Conservation (phyloP, 1,140 invertebrate species). For the Drosophila eugracilis region DNA sequence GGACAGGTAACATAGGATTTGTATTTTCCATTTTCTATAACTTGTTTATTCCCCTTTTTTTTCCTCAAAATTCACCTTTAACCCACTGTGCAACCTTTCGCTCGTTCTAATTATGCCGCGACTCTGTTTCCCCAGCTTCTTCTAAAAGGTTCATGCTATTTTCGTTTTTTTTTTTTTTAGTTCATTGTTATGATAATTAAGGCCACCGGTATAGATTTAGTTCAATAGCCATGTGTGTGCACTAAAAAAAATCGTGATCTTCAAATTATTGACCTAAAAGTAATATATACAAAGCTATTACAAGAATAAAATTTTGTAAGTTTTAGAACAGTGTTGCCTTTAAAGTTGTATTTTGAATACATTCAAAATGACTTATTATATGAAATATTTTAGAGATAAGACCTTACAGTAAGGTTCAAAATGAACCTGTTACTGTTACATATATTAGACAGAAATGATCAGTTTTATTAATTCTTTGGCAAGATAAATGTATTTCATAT, state of each 20-base stretch:
- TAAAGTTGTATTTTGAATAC: no score
- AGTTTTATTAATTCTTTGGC: no score
- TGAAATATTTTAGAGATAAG: no score
- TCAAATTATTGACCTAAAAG: background rate
- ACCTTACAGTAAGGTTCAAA: no score
- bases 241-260: background rate
- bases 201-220: constrained; percentile 73
- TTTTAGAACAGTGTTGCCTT: no score
- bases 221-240: constrained; percentile 55
- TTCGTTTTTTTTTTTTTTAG: constrained; percentile 40
- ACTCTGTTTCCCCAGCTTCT: constrained; percentile 57
- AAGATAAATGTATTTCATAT: no score
- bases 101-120: constrained; percentile 70
- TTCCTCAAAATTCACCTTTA: constrained; percentile 19
- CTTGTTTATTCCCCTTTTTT: constrained; percentile 11
- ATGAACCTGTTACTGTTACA: no score
- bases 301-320: no score
- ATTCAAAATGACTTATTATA: no score
- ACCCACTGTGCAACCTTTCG: constrained; percentile 70
- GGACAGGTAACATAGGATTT: constrained; percentile 57
- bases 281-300: no score
- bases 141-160: constrained; percentile 47
- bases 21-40: constrained; percentile 43
- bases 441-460: no score
- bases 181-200: constrained; percentile 79